Base-by-base conservation (phyloP, 2,888 invertebrate species). In the Tholera decimalis region DNA sequence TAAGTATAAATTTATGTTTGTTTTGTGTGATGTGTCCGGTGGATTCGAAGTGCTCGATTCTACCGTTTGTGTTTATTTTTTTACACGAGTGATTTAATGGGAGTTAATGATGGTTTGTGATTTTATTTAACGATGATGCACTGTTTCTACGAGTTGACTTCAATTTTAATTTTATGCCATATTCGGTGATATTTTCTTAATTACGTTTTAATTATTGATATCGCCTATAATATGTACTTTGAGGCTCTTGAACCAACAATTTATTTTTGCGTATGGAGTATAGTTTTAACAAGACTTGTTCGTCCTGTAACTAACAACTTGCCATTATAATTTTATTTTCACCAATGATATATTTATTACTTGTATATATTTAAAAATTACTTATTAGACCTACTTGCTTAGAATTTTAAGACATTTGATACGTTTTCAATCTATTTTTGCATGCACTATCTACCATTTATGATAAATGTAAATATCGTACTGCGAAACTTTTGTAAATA, bases 1-100 rank as follows among this genome's bases (percentile, higher is more conserved):
- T 95, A 94, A 94, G 94, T 95, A 93, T 95, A 94, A 94, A 93
- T 94, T 93, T 92, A 92, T 95, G 94, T 91, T 93, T 95, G 94
- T 92, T 92, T 92, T 93, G 95, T 93, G 94, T 95, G 95, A 91
- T 94, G 94, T 95, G 95, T 90, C 87, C 89, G 92, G 93, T 83
- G 85, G 93, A 91, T 91, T 91, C 94, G 95, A 95, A 95, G 95
- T 95, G 95, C 95, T 95, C 93, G 95, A 91, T 89, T 93, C 91
- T 87, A 86, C 91, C 89, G 86, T 84, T 84, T 89, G 92, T 94
- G 93, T 93, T 93, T 93, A 88, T 76, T 89, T 92, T 63, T 93
- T 88, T 93, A 91, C 91, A 90, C 87, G 93, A 93, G 92, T 93
- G 94, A 91, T 91, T 93, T 91, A 87, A 90, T 87, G 89, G 89